A percentile compares a stretch with the other conserved stretches of the same genome.
Conservation (phyloP, 2,797 vertebrate genomes). For the Ctenochaetus hawaiiensis region DNA sequence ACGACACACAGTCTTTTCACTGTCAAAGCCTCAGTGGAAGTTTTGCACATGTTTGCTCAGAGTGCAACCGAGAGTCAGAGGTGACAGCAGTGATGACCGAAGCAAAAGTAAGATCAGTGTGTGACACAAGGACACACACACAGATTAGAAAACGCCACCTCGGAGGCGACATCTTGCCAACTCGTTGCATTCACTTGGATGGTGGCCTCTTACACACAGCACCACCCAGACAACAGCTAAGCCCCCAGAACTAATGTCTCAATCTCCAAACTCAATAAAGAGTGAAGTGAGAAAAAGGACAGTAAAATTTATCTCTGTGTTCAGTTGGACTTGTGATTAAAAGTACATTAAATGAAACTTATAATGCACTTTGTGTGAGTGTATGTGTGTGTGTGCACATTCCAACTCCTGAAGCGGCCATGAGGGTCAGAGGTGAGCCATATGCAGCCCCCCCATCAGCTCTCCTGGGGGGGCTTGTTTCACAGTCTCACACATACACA, state of each 20-base stretch:
- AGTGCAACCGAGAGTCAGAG: constrained; percentile 28
- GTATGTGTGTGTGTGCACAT: constrained; percentile 37
- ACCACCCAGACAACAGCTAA: constrained; percentile 50
- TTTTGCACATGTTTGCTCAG: constrained; percentile 16
- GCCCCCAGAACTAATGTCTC: constrained; percentile 7
- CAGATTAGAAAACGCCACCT: constrained; percentile 54
- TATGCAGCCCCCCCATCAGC: constrained; percentile 57
- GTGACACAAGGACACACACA: constrained; percentile 60
- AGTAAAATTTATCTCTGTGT: neutral
- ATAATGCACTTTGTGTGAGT: constrained; percentile 9
- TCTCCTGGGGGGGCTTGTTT: constrained; percentile 41
- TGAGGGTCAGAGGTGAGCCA: constrained; percentile 63
- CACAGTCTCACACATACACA: constrained; percentile 3
- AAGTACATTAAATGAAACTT: neutral
- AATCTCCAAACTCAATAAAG: neutral
- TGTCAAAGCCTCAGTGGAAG: neutral
- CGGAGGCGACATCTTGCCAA: constrained; percentile 71
- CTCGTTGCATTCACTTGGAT: constrained; percentile 64
- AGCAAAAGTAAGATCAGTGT: constrained; percentile 62
- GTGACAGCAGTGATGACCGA: constrained; percentile 62
- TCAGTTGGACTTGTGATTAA: neutral
- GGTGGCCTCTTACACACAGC: constrained; percentile 61
- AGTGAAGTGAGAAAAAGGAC: neutral
- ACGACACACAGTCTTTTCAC: neutral
- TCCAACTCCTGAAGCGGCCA: constrained; percentile 59